Conservation (phyloP, 2,113 vertebrate species). For the Ptyas mucosa region DNA sequence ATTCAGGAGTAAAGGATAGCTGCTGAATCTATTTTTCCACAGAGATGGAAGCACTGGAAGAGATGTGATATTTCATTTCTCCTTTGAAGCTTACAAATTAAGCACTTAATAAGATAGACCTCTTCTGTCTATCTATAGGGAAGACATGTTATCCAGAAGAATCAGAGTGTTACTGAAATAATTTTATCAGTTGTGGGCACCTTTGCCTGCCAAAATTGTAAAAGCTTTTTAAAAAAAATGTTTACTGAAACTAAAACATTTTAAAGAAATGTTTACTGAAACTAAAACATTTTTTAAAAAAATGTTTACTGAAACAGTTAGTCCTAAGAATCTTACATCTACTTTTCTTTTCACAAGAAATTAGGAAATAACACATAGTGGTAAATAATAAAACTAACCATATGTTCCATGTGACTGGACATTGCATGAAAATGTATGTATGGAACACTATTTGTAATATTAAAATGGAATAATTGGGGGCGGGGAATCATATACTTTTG, state of each 20-base stretch:
- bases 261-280: neutral
- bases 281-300: neutral
- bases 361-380: neutral
- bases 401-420: neutral
- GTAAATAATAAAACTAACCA: neutral
- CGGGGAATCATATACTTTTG: neutral
- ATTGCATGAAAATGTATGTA: neutral
- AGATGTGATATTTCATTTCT: constrained; percentile 8
- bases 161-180: neutral
- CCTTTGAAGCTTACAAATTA: neutral
- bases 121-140: neutral
- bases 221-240: neutral
- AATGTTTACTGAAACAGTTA: neutral
- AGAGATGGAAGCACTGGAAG: neutral
- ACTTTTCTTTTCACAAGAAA: neutral
- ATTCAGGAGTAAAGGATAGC: neutral
- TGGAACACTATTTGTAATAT: neutral
- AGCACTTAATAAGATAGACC: neutral
- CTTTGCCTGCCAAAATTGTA: neutral
- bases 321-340: neutral
- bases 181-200: neutral
- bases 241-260: neutral
- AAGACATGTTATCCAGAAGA: neutral
- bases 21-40: neutral
- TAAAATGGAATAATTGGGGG: neutral